These are phyloP conservation scores for Coracopsis vasa DNA, from an alignment of 2,113 vertebrate genomes.

Conservation along the genomic window DNA sequence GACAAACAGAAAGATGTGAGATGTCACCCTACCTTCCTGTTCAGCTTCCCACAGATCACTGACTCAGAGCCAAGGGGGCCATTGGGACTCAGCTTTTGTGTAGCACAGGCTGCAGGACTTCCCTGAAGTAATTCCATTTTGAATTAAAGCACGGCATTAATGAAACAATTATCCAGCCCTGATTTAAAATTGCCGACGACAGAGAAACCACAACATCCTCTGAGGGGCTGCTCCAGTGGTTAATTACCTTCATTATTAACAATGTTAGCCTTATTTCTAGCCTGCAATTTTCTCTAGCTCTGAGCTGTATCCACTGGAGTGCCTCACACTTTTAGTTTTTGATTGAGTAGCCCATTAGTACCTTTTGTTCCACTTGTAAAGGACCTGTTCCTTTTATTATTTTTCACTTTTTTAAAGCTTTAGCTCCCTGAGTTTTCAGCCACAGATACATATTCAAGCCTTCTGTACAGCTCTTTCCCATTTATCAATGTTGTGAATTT, in stretches of 20 bases:
- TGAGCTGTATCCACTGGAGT: neutral
- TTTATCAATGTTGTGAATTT: neutral
- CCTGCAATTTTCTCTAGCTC: neutral
- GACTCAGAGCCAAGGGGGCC: neutral
- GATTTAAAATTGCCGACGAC: neutral
- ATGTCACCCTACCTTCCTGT: neutral
- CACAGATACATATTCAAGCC: neutral
- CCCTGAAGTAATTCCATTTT: neutral
- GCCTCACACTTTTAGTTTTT: neutral
- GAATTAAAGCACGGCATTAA: neutral
- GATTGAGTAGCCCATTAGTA: neutral
- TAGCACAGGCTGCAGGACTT: neutral
- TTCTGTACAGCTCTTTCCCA: neutral
- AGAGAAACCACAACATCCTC: neutral
- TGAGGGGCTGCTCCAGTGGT: neutral
- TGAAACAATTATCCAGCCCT: neutral
- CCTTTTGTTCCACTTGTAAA: neutral
- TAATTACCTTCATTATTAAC: constrained; percentile 11
- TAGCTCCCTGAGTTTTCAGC: neutral
- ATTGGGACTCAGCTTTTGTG: neutral
- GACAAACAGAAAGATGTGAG: neutral
- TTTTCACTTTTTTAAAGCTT: constrained; percentile 1
- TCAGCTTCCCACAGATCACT: neutral
- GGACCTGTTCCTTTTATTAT: neutral
- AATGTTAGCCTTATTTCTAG: neutral